Evolutionary conservation across 2,113 vertebrate species (phyloP).

Genomic region (Todiramphus saurophagus): DNA sequence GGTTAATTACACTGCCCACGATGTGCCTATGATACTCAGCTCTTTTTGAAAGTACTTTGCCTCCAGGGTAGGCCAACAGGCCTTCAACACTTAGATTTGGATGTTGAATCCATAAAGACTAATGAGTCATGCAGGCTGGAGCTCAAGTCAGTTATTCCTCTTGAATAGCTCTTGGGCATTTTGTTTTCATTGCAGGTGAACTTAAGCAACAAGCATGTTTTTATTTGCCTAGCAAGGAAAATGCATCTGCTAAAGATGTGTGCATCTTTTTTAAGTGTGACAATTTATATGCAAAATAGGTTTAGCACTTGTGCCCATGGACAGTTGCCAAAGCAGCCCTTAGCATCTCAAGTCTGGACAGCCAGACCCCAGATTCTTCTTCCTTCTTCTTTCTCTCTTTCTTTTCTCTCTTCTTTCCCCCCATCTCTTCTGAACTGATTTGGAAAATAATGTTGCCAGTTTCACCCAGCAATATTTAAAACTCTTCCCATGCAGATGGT

Average conservation of each 20-base stretch:
- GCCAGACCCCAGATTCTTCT: neutral
- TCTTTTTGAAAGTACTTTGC: slow-evolving; percentile 4
- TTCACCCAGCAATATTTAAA: slow-evolving; percentile 62
- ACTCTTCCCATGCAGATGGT: slow-evolving; percentile 34
- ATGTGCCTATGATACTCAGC: neutral
- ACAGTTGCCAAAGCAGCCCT: slow-evolving; percentile 53
- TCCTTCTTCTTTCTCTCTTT: neutral
- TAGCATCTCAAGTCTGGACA: slow-evolving; percentile 23
- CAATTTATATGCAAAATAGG: slow-evolving; percentile 78
- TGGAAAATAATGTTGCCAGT: slow-evolving; percentile 36
- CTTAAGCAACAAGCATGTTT: slow-evolving; percentile 50
- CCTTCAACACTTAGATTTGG: slow-evolving; percentile 23
- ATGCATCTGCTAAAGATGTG: slow-evolving; percentile 63
- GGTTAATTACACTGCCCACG: slow-evolving; percentile 14
- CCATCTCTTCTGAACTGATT: slow-evolving; percentile 4
- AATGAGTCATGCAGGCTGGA: slow-evolving; percentile 48
- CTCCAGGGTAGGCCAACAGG: neutral
- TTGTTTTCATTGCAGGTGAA: slow-evolving; percentile 63
- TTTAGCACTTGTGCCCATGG: slow-evolving; percentile 53
- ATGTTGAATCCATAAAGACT: slow-evolving; percentile 41
- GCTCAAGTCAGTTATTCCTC: slow-evolving; percentile 44
- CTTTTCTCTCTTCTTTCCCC: neutral
- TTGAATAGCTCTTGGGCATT: slow-evolving; percentile 56
- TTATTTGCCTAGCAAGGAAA: slow-evolving; percentile 66
- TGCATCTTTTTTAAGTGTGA: slow-evolving; percentile 69